Base-by-base conservation (phyloP, 1,140 invertebrate genomes). In the Drosophila tsacasi region DNA sequence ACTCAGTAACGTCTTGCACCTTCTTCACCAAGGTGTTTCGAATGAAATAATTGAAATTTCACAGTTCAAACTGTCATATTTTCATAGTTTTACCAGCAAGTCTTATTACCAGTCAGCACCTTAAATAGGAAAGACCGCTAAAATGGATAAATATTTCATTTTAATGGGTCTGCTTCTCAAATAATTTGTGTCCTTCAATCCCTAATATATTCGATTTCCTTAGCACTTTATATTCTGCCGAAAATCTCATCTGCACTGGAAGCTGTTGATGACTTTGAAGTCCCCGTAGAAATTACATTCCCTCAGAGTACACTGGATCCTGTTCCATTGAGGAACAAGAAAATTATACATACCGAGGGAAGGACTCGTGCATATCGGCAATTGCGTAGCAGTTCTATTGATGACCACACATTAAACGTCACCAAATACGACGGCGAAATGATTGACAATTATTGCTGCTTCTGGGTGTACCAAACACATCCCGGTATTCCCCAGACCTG, bases 401-500 rank as follows among this genome's bases (percentile, higher is more conserved):
- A 30, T 23, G 27, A 58, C 23, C 4, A 17, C 13, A 37, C 2
- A 6, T 37, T 55, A 6, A 71, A 76, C 21, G 3, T 5, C 0
- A 54, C 75, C 19, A 23, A 10, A 17, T 23, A 10, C 19, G 4
- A 15, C 0, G 63, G 47, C 10, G 17, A 46, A 30, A 79, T 78
- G 59, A 27, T 52, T 57, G 58, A 64, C 1, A 65, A 49, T 39
- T 87, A 89, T 66, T 89, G 84, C 49, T 87, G 84, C 19, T 87
- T 81, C 12, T 87, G 84, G 84, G n/a, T 83, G 5, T 52, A 83
- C 67, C 65, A 71, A 23, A 17, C 40, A 1, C 83, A 87, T 74
- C 80, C 80, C 0, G 49, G 61, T 0, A 5, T 87, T 17, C 39
- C 72, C 2, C 21, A 30, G 2, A 21, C 12, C 9, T 89, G 65